Evolutionary conservation across 2,888 invertebrate species (phyloP), one percentile per base, ranked within the genome.

Genomic region (Hetaerina titia): DNA sequence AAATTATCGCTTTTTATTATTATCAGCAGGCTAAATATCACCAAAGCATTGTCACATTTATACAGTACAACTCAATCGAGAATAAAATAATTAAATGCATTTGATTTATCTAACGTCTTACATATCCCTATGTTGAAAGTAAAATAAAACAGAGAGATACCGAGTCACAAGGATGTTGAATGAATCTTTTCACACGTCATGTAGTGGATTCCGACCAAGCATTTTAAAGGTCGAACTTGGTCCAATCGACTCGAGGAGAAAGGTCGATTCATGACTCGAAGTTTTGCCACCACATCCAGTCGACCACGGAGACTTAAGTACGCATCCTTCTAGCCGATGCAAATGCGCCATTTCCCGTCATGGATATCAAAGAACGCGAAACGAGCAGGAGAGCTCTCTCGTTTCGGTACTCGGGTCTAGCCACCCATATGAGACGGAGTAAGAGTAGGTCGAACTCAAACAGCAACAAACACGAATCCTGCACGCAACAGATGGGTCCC

Each of bases 401-500:
- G 31, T 31, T 81, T 31, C 31, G 81, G 81, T 0, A 13, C 7
- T 81, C 31, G 25, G 9, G 81, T 31, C 81, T 81, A 81, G 81
- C 11, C 31, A 13, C 19, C 25, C 81, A 9, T 31, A 31, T 25
- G 60, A 17, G 1, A 81, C 31, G 25, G 31, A 31, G 13, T 11
- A 22, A 69, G 69, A n/a, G n/a, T 22, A 22, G 7, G 81, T 31
- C 17, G 13, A 60, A 60, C 60, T 60, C 60, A 15, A 13, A 31
- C 22, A 31, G 81, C 19, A n/a, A 11, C 31, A 31, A 81, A 13
- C 25, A 81, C 25, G 31, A 81, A 31, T 81, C 81, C n/a, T 15
- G 25, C 81, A 81, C 81, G 81, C 81, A 81, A 81, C 81, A 81
- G 81, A 81, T 81, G 81, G 81, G 81, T 81, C 81, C 81, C 31